Conservation (phyloP, 2,797 vertebrate species). For the Sebastiscus tertius region DNA sequence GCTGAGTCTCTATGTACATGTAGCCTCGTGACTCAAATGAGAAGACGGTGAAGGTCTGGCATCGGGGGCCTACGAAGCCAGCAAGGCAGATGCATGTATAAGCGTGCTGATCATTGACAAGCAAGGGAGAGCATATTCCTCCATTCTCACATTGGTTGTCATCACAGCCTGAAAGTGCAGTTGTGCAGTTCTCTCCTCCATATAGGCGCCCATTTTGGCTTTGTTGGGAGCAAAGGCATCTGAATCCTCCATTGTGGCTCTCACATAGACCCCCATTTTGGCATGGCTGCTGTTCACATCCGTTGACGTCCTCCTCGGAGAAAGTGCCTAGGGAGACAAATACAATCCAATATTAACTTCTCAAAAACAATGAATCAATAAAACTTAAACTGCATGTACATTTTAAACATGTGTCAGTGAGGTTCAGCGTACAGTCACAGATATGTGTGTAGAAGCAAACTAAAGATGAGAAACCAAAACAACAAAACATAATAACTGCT, state of each 20-base stretch:
- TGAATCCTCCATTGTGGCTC: conserved; percentile 81
- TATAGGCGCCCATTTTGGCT: conserved; percentile 81
- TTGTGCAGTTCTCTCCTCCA: conserved; percentile 87
- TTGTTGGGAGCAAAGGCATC: conserved; percentile 85
- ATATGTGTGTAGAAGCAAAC: neutral
- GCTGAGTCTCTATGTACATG: conserved; percentile 78
- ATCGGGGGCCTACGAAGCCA: conserved; percentile 86
- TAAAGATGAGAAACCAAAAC: neutral
- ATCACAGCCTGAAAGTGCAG: conserved; percentile 86
- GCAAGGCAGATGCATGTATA: conserved; percentile 85
- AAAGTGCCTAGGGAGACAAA: conserved; percentile 77
- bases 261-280: conserved; percentile 90
- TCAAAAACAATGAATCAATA: neutral
- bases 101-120: conserved; percentile 78
- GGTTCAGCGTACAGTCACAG: neutral
- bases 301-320: conserved; percentile 79
- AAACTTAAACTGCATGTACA: neutral
- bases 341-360: neutral
- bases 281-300: conserved; percentile 87
- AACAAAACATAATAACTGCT: neutral
- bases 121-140: conserved; percentile 85
- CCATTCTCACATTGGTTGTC: conserved; percentile 85
- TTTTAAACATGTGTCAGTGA: neutral
- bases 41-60: conserved; percentile 86
- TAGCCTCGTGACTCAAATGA: conserved; percentile 87